A percentile compares a stretch with the other conserved stretches of the same genome.
Evolutionary conservation across 2,888 invertebrate genomes (phyloP).

Genomic region (Dynastes hyllus): DNA sequence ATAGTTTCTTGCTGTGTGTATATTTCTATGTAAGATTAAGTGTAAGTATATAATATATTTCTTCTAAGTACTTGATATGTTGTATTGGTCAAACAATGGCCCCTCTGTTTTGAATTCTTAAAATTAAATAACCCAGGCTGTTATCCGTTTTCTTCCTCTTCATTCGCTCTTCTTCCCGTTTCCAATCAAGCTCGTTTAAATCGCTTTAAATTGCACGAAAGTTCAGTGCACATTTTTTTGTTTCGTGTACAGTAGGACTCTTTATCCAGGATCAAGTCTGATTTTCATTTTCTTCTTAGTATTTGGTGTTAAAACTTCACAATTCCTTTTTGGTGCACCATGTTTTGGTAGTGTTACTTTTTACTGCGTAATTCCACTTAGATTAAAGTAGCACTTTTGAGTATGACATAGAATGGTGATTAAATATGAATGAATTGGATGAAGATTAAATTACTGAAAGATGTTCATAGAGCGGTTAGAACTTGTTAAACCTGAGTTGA

Average conservation of each 20-base stretch:
- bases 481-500: too few species aligned
- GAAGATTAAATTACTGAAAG: too few species aligned
- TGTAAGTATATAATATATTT: slow-evolving; percentile 32
- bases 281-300: slow-evolving; percentile 64
- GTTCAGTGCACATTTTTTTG: slow-evolving; percentile 18
- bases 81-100: slow-evolving; percentile 56
- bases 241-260: neutral
- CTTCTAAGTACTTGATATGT: slow-evolving; percentile 47
- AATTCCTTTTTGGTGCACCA: neutral
- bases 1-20: slow-evolving; percentile 44
- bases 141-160: slow-evolving; percentile 46
- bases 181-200: slow-evolving; percentile 15
- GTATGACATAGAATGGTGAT: too few species aligned
- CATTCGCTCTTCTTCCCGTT: slow-evolving; percentile 11
- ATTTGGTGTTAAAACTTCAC: slow-evolving; percentile 46
- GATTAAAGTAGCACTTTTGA: neutral
- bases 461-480: too few species aligned
- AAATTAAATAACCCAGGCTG: slow-evolving; percentile 31
- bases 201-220: slow-evolving; percentile 14
- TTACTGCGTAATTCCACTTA: neutral
- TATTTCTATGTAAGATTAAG: slow-evolving; percentile 49
- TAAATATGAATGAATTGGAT: too few species aligned
- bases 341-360: neutral
- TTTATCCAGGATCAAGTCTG: slow-evolving; percentile 68
- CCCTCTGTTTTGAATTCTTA: slow-evolving; percentile 52